Evolutionary conservation across 2,888 invertebrate genomes (phyloP), one percentile per base, ranked within the genome.

Genomic region (Tachystola acroxantha): DNA sequence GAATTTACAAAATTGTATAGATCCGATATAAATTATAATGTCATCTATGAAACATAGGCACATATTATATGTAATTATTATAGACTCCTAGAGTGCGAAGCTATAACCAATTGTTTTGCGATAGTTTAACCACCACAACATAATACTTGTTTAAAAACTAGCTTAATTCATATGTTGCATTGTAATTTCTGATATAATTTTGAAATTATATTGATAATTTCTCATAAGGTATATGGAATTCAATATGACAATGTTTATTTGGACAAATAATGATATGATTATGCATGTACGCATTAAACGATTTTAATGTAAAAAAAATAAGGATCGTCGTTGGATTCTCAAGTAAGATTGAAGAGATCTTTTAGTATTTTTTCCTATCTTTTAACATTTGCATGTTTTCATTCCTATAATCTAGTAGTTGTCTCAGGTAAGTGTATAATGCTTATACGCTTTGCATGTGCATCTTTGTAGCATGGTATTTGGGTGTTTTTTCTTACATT

Each of bases 311-410:
- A 64, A 76, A 54, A 71, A n/a, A n/a, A n/a, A n/a, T n/a, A n/a
- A 78, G 80, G 85, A 86, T 85, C 85, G 85, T 86, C 85, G 85
- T 82, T 78, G 85, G 85, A 85, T 64, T 70, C 69, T 72, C 84
- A 80, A 84, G 85, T 84, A 82, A 86, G 84, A 76, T 70, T 71
- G 64, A 70, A 74, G 64, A 63, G 59, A 64, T 66, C 56, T 61
- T 57, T 64, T 61, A 60, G 63, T 58, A 66, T 58, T 66, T 62
- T 56, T 55, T 65, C 67, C 61, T 54, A 46, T 38, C 41, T 44
- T 26, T 35, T 36, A 30, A 31, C 7, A 32, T 32, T 7, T 37
- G 40, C 37, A 40, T 37, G 37, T 29, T 31, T 22, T 32, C 25
- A 12, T 11, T 26, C 36, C 36, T 28, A 34, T 46, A 37, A 42